Conservation (phyloP, 2,888 invertebrate genomes). For the Phalangium opilio region DNA sequence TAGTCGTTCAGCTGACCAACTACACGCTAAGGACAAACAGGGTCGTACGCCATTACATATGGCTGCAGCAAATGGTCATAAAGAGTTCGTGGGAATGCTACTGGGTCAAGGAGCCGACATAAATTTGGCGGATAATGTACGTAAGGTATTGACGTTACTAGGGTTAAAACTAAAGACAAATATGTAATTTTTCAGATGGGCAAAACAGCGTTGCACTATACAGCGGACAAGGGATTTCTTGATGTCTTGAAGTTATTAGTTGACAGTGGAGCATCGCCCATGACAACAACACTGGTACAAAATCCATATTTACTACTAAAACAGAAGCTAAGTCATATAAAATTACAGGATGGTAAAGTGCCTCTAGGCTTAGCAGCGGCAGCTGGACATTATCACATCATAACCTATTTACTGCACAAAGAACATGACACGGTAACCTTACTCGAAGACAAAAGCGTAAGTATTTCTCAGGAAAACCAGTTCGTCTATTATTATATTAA, state of each 20-base stretch:
- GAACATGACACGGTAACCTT: conserved; percentile 93
- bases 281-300: conserved; percentile 69
- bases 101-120: conserved; percentile 98
- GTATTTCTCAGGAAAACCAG: no score
- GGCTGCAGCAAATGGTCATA: conserved; percentile 91
- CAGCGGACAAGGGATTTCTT: conserved; percentile 81
- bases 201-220: conserved; percentile 90
- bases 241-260: conserved; percentile 86
- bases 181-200: conserved; percentile 46
- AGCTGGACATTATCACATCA: conserved; percentile 87
- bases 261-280: conserved; percentile 91
- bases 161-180: background rate
- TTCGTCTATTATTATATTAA: background rate
- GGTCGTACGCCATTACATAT: conserved; percentile 96
- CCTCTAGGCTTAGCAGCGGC: conserved; percentile 97
- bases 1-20: conserved; percentile 85
- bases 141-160: background rate
- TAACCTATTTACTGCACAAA: conserved; percentile 89
- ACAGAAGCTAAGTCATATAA: no score
- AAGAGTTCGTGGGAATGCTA: conserved; percentile 95
- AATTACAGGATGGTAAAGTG: conserved; percentile 58
- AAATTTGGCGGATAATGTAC: conserved; percentile 77
- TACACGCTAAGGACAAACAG: conserved; percentile 76
- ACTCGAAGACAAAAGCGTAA: conserved; percentile 89
- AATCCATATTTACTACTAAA: no score